These are phyloP conservation scores for Meandrina meandrites DNA, from an alignment of 92 coral and sea anemone species.

Conservation along the genomic window DNA sequence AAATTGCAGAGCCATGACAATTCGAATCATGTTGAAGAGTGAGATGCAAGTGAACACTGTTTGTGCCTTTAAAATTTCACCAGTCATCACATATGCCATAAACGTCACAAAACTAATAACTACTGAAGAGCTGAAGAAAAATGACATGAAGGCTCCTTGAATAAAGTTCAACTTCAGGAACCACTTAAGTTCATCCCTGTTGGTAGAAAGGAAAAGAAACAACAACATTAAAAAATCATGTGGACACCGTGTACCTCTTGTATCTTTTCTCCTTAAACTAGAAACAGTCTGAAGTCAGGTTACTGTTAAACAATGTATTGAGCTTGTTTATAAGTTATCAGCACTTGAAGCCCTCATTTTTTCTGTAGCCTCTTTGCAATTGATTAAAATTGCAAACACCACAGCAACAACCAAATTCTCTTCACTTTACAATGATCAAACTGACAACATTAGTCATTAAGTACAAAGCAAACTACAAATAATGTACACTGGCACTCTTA, in stretches of 20 bases:
- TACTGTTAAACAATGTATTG: too few relatives aligned
- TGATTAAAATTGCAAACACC: too few relatives aligned
- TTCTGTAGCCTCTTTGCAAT: too few relatives aligned
- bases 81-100: slow-evolving; percentile 65
- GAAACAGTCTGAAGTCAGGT: too few relatives aligned
- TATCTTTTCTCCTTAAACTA: too few relatives aligned
- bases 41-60: slow-evolving; percentile 79
- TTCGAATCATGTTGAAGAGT: slow-evolving; percentile 70
- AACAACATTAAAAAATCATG: background rate
- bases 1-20: slow-evolving; percentile 69
- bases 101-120: slow-evolving; percentile 72
- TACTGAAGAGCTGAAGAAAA: slow-evolving; percentile 78
- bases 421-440: too few relatives aligned
- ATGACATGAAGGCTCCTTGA: slow-evolving; percentile 68
- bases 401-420: too few relatives aligned
- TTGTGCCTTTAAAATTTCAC: slow-evolving; percentile 69
- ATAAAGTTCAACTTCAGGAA: slow-evolving; percentile 48
- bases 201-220: background rate
- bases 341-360: too few relatives aligned
- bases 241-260: background rate
- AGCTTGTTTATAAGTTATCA: too few relatives aligned
- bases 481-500: background rate
- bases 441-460: too few relatives aligned
- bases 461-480: background rate
- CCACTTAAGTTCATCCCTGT: slow-evolving; percentile 75